Percentiles rank a stretch among this genome's conserved stretches.
Conservation (phyloP, 2,888 invertebrate genomes). For the Patella caerulea region DNA sequence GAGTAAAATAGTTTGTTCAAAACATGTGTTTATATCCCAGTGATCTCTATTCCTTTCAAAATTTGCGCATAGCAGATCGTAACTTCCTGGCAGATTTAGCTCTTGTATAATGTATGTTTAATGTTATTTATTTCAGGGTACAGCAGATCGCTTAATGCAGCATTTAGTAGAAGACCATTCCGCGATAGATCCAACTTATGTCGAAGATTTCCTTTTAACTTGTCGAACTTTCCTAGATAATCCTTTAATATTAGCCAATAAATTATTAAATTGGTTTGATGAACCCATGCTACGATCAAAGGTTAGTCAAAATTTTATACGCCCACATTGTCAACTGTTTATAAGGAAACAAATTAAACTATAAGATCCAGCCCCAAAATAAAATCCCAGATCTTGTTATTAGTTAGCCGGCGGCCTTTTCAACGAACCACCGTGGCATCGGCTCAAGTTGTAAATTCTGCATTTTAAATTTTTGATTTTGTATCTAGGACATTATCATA, state of each 20-base stretch:
- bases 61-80: too few relatives aligned
- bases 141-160: conserved; percentile 89
- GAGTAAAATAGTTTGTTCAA: too few relatives aligned
- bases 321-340: too few relatives aligned
- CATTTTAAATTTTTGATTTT: conserved; percentile 14
- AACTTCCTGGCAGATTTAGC: too few relatives aligned
- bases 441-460: background rate
- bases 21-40: too few relatives aligned
- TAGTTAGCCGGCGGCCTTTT: too few relatives aligned
- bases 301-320: conserved; percentile 33
- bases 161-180: conserved; percentile 97
- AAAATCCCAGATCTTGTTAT: too few relatives aligned
- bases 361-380: too few relatives aligned
- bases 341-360: too few relatives aligned
- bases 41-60: too few relatives aligned
- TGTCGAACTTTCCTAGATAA: conserved; percentile 95
- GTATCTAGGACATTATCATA: conserved; percentile 21
- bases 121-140: conserved; percentile 75
- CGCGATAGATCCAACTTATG: conserved; percentile 90
- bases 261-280: conserved; percentile 66
- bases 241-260: conserved; percentile 87
- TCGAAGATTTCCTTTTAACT: conserved; percentile 97
- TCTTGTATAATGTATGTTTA: too few relatives aligned
- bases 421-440: too few relatives aligned
- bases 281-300: conserved; percentile 52